Percentiles rank a stretch among this genome's conserved stretches.
Evolutionary conservation across 2,888 invertebrate genomes (phyloP).

Genomic region (Girardia tigrina): DNA sequence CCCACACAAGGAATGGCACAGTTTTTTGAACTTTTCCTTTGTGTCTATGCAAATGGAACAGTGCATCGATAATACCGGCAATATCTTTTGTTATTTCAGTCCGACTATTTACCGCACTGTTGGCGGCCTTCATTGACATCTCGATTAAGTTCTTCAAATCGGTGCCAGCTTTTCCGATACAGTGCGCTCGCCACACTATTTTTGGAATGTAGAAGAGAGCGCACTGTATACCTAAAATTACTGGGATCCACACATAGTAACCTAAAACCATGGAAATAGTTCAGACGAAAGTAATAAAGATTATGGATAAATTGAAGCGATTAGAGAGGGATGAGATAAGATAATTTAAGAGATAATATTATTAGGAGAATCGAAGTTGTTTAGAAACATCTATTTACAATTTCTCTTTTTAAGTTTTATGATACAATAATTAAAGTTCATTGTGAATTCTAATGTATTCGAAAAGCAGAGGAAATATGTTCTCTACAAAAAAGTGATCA

Average conservation of each 20-base stretch:
- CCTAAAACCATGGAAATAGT: no score
- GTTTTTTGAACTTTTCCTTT: not conserved
- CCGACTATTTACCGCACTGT: not conserved
- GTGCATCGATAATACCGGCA: not conserved
- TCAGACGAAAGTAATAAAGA: no score
- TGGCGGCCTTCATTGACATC: not conserved
- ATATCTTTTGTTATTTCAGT: not conserved
- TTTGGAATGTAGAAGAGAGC: not conserved
- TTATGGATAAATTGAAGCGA: no score
- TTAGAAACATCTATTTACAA: no score
- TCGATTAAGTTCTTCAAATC: not conserved
- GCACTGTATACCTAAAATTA: slow-evolving; percentile 1
- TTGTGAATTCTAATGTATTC: no score
- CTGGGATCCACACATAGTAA: not conserved
- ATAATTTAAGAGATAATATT: no score
- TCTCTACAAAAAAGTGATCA: no score
- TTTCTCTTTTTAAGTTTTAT: no score
- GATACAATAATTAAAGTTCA: no score
- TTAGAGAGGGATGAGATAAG: no score
- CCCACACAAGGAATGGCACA: not conserved
- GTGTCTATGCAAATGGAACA: slow-evolving; percentile 7
- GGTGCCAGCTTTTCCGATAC: not conserved
- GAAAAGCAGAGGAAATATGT: no score
- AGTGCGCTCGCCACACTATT: not conserved
- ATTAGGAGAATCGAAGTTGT: no score